Conservation (phyloP, 64 coral and sea anemone genomes). For the Porites australiensis region DNA sequence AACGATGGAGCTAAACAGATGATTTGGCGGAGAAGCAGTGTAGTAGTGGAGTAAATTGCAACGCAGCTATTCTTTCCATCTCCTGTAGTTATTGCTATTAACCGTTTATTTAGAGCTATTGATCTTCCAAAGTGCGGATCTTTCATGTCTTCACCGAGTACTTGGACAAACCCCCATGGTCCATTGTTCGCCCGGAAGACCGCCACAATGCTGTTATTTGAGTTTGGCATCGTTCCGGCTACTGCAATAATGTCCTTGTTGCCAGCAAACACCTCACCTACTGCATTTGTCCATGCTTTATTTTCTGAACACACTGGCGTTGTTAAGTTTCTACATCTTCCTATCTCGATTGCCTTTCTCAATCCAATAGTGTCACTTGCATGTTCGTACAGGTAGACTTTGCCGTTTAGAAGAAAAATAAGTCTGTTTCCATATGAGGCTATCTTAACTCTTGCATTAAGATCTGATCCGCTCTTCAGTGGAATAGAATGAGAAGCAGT, state of each 20-base stretch:
- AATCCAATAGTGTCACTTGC: not conserved
- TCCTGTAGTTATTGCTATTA: slow-evolving; percentile 52
- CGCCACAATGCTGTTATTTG: slow-evolving; percentile 63
- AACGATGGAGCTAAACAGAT: slow-evolving; percentile 1
- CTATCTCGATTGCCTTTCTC: not conserved
- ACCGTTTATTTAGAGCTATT: slow-evolving; percentile 36
- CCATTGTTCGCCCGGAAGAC: slow-evolving; percentile 58
- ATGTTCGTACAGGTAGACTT: not conserved
- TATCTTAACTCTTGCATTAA: slow-evolving; percentile 18
- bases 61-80: not conserved
- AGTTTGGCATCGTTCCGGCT: slow-evolving; percentile 19
- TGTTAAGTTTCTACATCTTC: slow-evolving; percentile 32
- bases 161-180: slow-evolving; percentile 50
- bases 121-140: slow-evolving; percentile 50
- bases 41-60: slow-evolving; percentile 12
- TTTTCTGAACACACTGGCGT: slow-evolving; percentile 17
- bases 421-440: not conserved
- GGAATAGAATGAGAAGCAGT: not conserved
- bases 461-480: not conserved
- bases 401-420: slow-evolving; percentile 2
- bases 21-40: not conserved
- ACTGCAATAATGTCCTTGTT: slow-evolving; percentile 58
- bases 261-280: slow-evolving; percentile 56
- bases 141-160: slow-evolving; percentile 12
- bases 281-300: slow-evolving; percentile 53